Evolutionary conservation across 2,113 vertebrate species (phyloP).

Genomic region (Forbesichthys papilliferus): DNA sequence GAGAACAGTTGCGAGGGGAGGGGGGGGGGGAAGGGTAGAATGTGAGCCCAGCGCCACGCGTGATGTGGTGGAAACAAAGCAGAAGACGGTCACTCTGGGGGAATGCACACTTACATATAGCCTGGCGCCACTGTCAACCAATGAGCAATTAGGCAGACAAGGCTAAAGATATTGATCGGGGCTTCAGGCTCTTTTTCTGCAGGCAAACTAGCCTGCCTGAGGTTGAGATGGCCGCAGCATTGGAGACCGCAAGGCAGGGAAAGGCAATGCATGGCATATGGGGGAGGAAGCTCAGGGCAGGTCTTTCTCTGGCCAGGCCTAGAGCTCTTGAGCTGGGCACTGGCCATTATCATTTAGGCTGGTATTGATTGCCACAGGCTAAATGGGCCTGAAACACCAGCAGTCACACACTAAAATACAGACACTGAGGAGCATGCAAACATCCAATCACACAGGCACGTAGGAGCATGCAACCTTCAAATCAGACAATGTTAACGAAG

Average conservation of each 20-base stretch:
- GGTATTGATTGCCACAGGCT: conserved; percentile 63
- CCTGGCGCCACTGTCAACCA: conserved; percentile 79
- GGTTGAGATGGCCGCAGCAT: conserved; percentile 68
- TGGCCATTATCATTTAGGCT: conserved; percentile 63
- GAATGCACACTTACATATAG: conserved; percentile 73
- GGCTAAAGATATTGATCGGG: conserved; percentile 80
- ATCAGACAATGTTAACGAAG: conserved; percentile 31
- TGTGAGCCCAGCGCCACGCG: conserved; percentile 50
- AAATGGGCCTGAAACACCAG: conserved; percentile 54
- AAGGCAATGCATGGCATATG: conserved; percentile 29
- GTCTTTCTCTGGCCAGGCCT: conserved; percentile 66
- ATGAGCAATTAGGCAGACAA: conserved; percentile 87
- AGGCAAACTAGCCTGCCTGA: conserved; percentile 75
- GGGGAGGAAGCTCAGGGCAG: conserved; percentile 43
- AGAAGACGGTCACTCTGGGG: conserved; percentile 63
- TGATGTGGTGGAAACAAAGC: conserved; percentile 59
- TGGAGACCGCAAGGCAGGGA: conserved; percentile 44
- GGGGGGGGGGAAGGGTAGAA: conserved; percentile 58
- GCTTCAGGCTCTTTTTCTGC: conserved; percentile 64
- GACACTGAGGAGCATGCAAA: conserved; percentile 18
- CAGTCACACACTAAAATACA: conserved; percentile 38
- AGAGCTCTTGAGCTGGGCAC: conserved; percentile 33
- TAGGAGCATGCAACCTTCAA: conserved; percentile 41
- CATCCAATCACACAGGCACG: conserved; percentile 8
- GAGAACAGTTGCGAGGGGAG: conserved; percentile 56